Conservation (phyloP, 2,888 invertebrate genomes). For the Ferrisia virgata region DNA sequence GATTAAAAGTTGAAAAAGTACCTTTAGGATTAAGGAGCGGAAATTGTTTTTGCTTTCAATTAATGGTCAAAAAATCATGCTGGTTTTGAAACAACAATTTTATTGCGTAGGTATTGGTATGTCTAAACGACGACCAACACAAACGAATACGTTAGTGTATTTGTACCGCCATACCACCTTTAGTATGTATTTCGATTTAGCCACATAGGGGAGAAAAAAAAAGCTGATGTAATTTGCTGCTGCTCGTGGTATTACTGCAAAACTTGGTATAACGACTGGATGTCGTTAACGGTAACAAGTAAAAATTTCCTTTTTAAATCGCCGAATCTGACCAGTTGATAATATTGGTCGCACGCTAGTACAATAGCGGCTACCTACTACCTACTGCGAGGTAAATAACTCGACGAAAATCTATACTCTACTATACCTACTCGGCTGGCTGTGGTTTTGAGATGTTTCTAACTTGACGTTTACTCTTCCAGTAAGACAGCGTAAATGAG, state of each 20-base stretch:
- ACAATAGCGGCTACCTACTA: neutral
- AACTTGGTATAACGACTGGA: neutral
- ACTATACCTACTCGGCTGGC: neutral
- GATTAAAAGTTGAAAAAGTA: neutral
- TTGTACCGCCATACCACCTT: too few relatives aligned
- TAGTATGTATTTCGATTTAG: neutral
- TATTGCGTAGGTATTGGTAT: neutral
- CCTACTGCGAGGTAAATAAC: neutral
- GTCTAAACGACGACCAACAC: neutral
- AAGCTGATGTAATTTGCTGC: neutral
- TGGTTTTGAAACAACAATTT: neutral
- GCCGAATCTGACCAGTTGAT: neutral
- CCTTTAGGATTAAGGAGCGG: neutral
- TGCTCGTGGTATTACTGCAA: neutral
- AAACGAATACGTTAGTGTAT: neutral
- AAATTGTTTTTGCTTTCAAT: neutral
- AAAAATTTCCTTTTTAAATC: neutral
- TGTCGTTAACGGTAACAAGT: neutral
- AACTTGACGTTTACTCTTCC: neutral
- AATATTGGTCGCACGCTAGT: neutral
- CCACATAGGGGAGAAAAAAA: neutral
- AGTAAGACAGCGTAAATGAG: neutral
- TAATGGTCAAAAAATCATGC: neutral
- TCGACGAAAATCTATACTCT: neutral
- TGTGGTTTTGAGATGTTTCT: neutral